A percentile compares a stretch with the other conserved stretches of the same genome.
Evolutionary conservation across 2,113 vertebrate genomes (phyloP).

Genomic region (Carassius auratus): DNA sequence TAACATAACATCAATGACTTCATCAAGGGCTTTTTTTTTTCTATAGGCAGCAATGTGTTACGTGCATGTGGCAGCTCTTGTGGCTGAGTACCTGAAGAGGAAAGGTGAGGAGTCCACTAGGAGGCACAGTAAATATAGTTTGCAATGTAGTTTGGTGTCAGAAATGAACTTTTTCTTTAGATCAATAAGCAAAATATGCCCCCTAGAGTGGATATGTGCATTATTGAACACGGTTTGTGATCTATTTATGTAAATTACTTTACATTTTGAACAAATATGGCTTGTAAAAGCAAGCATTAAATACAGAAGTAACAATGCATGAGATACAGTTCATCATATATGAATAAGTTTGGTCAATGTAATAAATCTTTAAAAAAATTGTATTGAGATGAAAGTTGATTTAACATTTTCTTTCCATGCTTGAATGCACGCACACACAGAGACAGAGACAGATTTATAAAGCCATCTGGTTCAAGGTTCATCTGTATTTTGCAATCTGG

Average conservation of each 20-base stretch:
- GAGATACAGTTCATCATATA: not conserved
- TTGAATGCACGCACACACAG: not conserved
- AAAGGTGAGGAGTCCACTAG: conserved; percentile 82
- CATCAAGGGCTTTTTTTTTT: conserved; percentile 14
- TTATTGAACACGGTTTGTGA: not conserved
- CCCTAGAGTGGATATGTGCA: not conserved
- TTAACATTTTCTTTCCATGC: not conserved
- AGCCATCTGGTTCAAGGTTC: conserved; percentile 8
- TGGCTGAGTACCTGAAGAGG: conserved; percentile 94
- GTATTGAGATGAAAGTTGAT: not conserved
- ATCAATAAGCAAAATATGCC: not conserved
- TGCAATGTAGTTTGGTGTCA: not conserved
- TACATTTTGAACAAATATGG: not conserved
- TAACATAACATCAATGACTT: not conserved
- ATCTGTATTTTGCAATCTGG: not conserved
- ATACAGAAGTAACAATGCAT: not conserved
- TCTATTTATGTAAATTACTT: not conserved
- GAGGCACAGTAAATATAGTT: conserved; percentile 1
- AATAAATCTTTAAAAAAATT: not conserved
- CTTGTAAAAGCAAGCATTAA: not conserved
- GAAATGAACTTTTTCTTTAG: too few species aligned
- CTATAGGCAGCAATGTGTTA: conserved; percentile 96
- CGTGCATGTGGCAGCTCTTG: conserved; percentile 93
- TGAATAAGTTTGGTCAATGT: not conserved
- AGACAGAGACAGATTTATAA: not conserved